Conservation (phyloP, 2,888 invertebrate species). For the Neuroscelio doddi region DNA sequence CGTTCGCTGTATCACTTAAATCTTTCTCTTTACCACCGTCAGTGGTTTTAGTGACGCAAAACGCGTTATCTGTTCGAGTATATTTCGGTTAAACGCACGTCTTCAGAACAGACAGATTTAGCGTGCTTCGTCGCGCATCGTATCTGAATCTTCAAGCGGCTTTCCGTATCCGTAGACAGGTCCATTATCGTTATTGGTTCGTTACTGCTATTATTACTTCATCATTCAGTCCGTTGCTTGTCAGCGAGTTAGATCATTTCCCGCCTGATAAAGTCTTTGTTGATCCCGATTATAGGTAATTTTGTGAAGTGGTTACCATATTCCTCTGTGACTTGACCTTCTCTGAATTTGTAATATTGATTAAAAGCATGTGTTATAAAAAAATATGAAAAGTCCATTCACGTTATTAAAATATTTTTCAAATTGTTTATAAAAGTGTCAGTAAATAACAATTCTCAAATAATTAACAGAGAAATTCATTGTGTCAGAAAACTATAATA, state of each 20-base stretch:
- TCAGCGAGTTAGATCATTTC: slow-evolving; percentile 32
- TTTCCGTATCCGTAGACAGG: slow-evolving; percentile 45
- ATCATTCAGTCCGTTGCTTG: slow-evolving; percentile 51
- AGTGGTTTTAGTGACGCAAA: slow-evolving; percentile 20
- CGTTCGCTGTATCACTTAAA: slow-evolving; percentile 29
- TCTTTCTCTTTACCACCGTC: slow-evolving; percentile 17
- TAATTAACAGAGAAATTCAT: too few relatives aligned
- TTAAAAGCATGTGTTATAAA: slow-evolving; percentile 1
- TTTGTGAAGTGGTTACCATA: not conserved
- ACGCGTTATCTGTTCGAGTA: slow-evolving; percentile 43
- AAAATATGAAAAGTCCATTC: too few relatives aligned
- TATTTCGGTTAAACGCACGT: slow-evolving; percentile 31
- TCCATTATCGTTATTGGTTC: slow-evolving; percentile 63
- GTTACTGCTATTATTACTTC: slow-evolving; percentile 61
- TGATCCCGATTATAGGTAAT: not conserved
- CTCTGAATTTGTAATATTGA: slow-evolving; percentile 20
- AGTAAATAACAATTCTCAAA: too few relatives aligned
- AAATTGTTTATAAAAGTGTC: too few relatives aligned
- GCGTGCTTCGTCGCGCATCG: slow-evolving; percentile 39
- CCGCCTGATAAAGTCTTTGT: slow-evolving; percentile 17
- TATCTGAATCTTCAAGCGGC: slow-evolving; percentile 44
- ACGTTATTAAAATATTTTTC: too few relatives aligned
- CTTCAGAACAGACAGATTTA: slow-evolving; percentile 27
- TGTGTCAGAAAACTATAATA: too few relatives aligned
- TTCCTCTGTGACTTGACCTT: slow-evolving; percentile 21